These are phyloP conservation scores for Geotrypetes seraphini DNA, from an alignment of 2,797 vertebrate genomes.

Conservation along the genomic window DNA sequence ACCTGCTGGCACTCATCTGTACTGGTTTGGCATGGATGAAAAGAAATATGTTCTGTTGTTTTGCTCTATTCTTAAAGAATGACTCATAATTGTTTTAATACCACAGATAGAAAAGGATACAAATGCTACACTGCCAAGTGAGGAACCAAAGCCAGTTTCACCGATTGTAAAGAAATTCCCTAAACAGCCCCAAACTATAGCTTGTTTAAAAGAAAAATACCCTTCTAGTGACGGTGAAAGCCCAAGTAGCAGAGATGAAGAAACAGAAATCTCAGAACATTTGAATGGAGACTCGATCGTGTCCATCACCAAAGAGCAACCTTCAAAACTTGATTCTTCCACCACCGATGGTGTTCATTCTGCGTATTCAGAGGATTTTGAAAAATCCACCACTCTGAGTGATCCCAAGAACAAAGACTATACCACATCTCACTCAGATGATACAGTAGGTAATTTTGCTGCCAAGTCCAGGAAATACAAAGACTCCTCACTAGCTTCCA, in stretches of 20 bases:
- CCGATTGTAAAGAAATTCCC: background rate
- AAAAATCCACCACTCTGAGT: slow-evolving; percentile 4
- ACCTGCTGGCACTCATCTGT: too few species aligned
- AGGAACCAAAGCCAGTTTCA: background rate
- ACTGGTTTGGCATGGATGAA: too few species aligned
- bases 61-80: too few species aligned
- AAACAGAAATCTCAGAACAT: slow-evolving; percentile 53
- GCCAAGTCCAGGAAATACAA: too few species aligned
- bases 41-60: too few species aligned
- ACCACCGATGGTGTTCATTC: background rate
- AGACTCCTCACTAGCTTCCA: too few species aligned
- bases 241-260: slow-evolving; percentile 34
- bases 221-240: slow-evolving; percentile 35
- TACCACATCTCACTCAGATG: too few species aligned
- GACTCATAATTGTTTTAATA: too few species aligned
- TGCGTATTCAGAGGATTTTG: slow-evolving; percentile 47
- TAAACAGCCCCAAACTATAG: background rate
- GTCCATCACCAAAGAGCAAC: background rate
- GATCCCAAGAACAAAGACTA: background rate
- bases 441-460: too few species aligned
- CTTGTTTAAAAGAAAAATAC: accelerated
- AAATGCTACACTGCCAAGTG: background rate
- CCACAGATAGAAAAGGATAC: background rate
- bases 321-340: background rate
- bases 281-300: slow-evolving; percentile 24